Evolutionary conservation across 2,113 vertebrate genomes (phyloP).

Genomic region (Proteles cristata): DNA sequence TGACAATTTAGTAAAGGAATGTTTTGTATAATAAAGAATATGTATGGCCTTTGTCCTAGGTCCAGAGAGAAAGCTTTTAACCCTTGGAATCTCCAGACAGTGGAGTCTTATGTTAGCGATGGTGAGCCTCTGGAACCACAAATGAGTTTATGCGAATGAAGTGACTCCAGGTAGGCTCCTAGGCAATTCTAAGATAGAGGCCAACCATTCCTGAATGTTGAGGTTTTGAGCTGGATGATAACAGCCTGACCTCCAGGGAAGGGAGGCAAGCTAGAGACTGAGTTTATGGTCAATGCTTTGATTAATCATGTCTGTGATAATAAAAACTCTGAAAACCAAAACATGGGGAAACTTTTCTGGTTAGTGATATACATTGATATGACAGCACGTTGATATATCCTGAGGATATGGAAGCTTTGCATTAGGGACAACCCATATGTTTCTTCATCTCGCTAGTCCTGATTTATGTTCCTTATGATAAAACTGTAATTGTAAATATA

Average conservation of each 20-base stretch:
- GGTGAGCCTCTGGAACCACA: neutral
- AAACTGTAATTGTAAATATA: neutral
- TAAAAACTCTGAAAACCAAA: neutral
- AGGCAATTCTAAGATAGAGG: neutral
- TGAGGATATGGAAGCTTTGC: neutral
- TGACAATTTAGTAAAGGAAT: neutral
- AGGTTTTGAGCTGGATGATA: neutral
- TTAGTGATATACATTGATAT: neutral
- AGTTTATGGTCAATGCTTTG: neutral
- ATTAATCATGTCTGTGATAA: neutral
- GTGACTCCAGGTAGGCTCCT: neutral
- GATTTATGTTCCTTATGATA: neutral
- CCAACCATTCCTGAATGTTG: neutral
- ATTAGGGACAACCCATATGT: neutral
- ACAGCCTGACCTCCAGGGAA: neutral
- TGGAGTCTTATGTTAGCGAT: neutral
- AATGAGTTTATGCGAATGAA: neutral
- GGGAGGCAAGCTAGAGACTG: neutral
- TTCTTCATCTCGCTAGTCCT: neutral
- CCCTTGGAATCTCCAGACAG: neutral
- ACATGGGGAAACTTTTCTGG: neutral
- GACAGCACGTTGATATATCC: neutral
- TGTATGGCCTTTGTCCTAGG: neutral
- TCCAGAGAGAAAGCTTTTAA: neutral
- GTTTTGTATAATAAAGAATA: neutral